A percentile compares a stretch with the other conserved stretches of the same genome.
These are phyloP conservation scores for Lithophane ornitopus DNA, from an alignment of 2,888 invertebrate genomes.

Conservation along the genomic window DNA sequence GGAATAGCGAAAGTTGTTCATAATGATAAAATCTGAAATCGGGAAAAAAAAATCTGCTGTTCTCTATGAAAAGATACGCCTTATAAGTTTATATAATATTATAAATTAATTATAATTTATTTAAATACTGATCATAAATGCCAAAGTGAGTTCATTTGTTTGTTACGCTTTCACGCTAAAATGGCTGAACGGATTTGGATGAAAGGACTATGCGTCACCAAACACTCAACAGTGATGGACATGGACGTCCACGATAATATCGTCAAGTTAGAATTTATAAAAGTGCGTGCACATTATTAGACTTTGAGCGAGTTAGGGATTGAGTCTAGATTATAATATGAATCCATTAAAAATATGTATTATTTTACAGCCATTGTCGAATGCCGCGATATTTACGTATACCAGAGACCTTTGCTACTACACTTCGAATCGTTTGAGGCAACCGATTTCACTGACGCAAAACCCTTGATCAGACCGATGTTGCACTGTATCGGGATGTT, in stretches of 20 bases:
- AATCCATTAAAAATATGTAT: constrained; percentile 3
- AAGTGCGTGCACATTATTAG: not conserved
- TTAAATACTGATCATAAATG: no score
- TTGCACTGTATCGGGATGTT: constrained; percentile 95
- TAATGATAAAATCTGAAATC: no score
- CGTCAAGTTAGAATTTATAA: not conserved
- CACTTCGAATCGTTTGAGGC: constrained; percentile 94
- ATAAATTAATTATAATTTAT: no score
- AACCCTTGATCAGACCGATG: constrained; percentile 91
- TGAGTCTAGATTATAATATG: not conserved
- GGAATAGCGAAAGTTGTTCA: no score
- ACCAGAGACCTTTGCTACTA: constrained; percentile 93
- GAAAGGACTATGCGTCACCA: no score
- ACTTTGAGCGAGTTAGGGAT: not conserved
- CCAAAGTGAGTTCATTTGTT: no score
- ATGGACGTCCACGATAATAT: not conserved
- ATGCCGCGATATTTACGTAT: constrained; percentile 95
- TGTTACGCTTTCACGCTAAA: no score
- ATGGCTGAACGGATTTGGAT: no score
- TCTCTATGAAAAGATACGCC: no score
- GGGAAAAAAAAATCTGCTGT: no score
- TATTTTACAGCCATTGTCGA: constrained; percentile 93
- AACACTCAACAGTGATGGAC: not conserved
- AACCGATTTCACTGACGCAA: constrained; percentile 92
- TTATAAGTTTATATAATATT: no score